phyloP scores from a whole-genome alignment of 1,140 invertebrate species.

The Stegodyphus mimosarum region DNA sequence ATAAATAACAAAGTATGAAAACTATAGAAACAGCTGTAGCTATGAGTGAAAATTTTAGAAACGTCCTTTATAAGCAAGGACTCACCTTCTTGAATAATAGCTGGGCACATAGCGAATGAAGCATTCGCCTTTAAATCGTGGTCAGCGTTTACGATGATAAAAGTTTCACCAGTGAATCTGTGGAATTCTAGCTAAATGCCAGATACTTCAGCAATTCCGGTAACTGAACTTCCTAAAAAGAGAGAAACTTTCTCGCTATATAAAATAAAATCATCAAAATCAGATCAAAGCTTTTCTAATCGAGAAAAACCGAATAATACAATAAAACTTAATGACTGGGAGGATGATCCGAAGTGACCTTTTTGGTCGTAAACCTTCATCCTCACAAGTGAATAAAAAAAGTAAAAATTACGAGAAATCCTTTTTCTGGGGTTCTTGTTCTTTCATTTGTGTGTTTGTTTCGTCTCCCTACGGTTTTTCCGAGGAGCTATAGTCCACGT shows the following conservation, averaged over 20 bases:
- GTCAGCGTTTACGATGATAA: no score
- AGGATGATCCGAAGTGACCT: slow-evolving; percentile 13
- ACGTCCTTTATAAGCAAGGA: no score
- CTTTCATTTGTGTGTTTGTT: slow-evolving; percentile 21
- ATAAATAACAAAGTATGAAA: no score
- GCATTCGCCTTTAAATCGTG: no score
- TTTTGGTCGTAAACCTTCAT: slow-evolving; percentile 34
- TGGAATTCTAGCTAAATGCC: no score
- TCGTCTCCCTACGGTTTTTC: slow-evolving; percentile 1
- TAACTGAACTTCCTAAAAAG: no score
- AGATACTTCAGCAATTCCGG: no score
- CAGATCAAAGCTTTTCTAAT: slow-evolving; percentile 36
- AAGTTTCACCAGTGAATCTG: no score
- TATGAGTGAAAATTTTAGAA: no score
- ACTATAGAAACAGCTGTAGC: no score
- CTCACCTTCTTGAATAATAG: no score
- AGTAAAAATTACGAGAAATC: background rate
- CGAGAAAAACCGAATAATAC: slow-evolving; percentile 34
- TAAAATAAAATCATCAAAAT: slow-evolving; percentile 43
- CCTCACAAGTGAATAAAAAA: background rate
- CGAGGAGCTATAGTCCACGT: background rate
- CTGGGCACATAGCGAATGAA: no score
- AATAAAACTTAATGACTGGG: slow-evolving; percentile 45
- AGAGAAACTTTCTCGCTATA: slow-evolving; percentile 6
- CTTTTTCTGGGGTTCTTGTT: slow-evolving; percentile 1